Conservation (phyloP, 1,140 invertebrate species). For the Tetragonula clypearis region DNA sequence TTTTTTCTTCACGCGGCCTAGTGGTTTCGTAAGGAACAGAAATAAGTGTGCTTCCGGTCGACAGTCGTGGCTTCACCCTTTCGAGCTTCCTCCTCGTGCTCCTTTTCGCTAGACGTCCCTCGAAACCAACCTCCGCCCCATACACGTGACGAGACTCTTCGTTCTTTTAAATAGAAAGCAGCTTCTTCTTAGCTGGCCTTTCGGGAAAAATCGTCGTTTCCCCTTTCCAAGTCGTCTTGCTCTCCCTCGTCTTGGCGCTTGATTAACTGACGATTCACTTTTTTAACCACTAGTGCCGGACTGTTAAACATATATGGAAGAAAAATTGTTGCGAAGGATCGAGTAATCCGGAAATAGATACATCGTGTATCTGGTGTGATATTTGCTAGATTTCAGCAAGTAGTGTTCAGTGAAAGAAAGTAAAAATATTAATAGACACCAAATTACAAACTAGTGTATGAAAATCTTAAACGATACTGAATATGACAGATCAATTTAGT, state of each 20-base stretch:
- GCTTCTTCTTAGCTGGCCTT: not conserved
- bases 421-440: no score
- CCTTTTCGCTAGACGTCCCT: constrained; percentile 4
- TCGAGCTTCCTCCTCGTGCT: constrained; percentile 11
- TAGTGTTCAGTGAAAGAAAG: not conserved
- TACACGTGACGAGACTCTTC: constrained; percentile 9
- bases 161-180: constrained; percentile 42
- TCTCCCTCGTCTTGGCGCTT: not conserved
- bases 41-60: constrained; percentile 66
- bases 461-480: no score
- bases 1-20: constrained; percentile 8
- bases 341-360: no score
- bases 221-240: not conserved
- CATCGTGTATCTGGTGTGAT: not conserved
- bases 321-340: not conserved
- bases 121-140: not conserved
- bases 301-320: not conserved
- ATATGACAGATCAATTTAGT: no score
- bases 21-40: constrained; percentile 59
- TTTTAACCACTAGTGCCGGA: not conserved
- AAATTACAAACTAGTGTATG: no score
- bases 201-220: not conserved
- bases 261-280: not conserved
- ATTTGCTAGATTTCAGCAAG: not conserved
- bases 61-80: constrained; percentile 19